Conservation (phyloP, 2,888 invertebrate species). For the Cistogaster globosa region DNA sequence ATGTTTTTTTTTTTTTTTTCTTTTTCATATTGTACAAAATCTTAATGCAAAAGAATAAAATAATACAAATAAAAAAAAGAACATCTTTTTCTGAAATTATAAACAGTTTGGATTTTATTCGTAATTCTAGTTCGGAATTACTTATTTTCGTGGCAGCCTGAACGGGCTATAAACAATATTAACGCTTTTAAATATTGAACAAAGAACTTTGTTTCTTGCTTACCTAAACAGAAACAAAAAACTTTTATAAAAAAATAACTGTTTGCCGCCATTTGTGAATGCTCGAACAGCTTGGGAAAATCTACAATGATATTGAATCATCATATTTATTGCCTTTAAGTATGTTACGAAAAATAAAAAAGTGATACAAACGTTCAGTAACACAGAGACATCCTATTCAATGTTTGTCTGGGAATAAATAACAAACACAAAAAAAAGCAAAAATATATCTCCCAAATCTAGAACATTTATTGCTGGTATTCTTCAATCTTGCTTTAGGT, state of each 20-base stretch:
- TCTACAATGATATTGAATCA: slow-evolving; percentile 49
- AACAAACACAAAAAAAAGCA: not conserved
- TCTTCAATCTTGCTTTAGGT: not conserved
- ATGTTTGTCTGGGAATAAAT: not conserved
- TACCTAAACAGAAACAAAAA: not conserved
- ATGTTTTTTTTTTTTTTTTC: too few relatives aligned
- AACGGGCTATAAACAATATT: too few relatives aligned
- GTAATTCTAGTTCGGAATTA: too few relatives aligned
- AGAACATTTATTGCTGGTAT: too few relatives aligned
- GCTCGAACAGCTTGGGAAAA: slow-evolving; percentile 52
- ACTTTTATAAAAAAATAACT: too few relatives aligned
- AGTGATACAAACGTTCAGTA: slow-evolving; percentile 11
- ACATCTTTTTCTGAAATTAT: too few relatives aligned
- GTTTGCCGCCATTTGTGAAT: slow-evolving; percentile 48
- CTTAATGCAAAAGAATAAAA: too few relatives aligned
- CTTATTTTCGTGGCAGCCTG: too few relatives aligned
- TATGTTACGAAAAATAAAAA: slow-evolving; percentile 38
- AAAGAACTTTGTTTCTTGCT: not conserved
- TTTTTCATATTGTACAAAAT: too few relatives aligned
- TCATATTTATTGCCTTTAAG: slow-evolving; percentile 61
- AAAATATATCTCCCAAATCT: too few relatives aligned
- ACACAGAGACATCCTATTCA: slow-evolving; percentile 11
- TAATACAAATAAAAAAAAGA: too few relatives aligned
- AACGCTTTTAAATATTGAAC: not conserved
- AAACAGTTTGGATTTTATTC: too few relatives aligned